Percentiles rank a stretch among this genome's conserved stretches.
These are phyloP conservation scores for Epicampocera succincta DNA, from an alignment of 2,888 invertebrate species.

Conservation along the genomic window DNA sequence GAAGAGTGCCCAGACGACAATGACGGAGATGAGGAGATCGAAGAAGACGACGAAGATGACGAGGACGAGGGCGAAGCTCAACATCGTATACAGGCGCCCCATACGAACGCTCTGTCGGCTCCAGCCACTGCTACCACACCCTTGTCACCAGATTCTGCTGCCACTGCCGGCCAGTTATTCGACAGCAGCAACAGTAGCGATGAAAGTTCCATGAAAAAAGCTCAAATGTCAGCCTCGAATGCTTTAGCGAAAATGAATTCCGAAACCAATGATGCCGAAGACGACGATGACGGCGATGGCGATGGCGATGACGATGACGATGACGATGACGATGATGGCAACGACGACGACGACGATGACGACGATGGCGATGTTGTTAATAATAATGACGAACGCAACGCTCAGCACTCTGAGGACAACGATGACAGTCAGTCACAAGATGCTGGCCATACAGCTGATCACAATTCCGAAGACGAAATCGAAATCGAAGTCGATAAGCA, in stretches of 20 bases:
- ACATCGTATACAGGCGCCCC: conserved; percentile 73
- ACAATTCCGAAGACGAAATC: conserved; percentile 45
- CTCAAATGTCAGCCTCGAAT: conserved; percentile 77
- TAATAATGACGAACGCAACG: conserved; percentile 15
- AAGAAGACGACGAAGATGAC: conserved; percentile 52
- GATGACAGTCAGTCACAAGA: conserved; percentile 55
- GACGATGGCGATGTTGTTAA: conserved; percentile 36
- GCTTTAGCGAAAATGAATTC: conserved; percentile 76
- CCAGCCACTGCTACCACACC: conserved; percentile 77
- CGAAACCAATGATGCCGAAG: conserved; percentile 63
- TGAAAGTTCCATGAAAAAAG: conserved; percentile 77
- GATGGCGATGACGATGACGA: conserved; percentile 37
- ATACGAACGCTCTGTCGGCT: conserved; percentile 73
- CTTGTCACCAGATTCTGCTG: conserved; percentile 78
- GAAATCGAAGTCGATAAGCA: conserved; percentile 46
- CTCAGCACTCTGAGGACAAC: conserved; percentile 56
- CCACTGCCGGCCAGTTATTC: conserved; percentile 78
- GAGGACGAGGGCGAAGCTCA: conserved; percentile 67
- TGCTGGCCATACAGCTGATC: conserved; percentile 38
- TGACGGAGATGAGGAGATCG: conserved; percentile 52
- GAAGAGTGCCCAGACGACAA: conserved; percentile 61
- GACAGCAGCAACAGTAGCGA: conserved; percentile 80
- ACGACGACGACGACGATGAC: conserved; percentile 36
- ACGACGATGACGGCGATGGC: conserved; percentile 57
- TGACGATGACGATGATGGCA: too few relatives aligned